Percentiles rank a stretch among this genome's conserved stretches.
Conservation (phyloP, 2,113 vertebrate species). For the Apus apus region DNA sequence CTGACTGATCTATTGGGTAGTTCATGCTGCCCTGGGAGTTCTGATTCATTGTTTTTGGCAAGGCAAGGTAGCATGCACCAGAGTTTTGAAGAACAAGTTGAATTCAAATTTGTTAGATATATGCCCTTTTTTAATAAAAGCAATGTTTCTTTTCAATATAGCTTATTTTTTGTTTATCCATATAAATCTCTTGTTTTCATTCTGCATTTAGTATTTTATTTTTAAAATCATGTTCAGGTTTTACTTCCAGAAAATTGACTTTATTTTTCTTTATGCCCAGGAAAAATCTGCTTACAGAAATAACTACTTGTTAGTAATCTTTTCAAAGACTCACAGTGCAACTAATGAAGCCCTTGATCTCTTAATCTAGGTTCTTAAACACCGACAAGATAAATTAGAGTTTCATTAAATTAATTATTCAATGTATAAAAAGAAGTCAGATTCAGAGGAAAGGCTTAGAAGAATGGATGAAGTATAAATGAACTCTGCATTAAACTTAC, state of each 20-base stretch:
- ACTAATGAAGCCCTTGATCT: not conserved
- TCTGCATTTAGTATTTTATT: not conserved
- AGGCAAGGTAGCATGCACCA: not conserved
- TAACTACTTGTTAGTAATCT: not conserved
- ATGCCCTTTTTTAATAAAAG: not conserved
- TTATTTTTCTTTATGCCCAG: not conserved
- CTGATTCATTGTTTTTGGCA: conserved; percentile 4
- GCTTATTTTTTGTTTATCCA: not conserved
- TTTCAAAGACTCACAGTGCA: not conserved
- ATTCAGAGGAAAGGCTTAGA: not conserved
- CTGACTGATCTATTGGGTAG: not conserved
- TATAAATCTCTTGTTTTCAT: not conserved
- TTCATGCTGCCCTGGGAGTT: not conserved
- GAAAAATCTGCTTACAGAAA: not conserved
- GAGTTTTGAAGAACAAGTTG: not conserved
- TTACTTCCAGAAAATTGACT: not conserved
- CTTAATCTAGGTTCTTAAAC: not conserved
- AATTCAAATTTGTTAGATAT: not conserved
- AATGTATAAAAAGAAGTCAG: not conserved
- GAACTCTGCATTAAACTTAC: not conserved
- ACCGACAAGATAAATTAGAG: conserved; percentile 1
- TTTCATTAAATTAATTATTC: conserved; percentile 1
- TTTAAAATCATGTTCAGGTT: not conserved
- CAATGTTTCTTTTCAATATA: not conserved
- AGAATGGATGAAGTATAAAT: not conserved